A percentile compares a stretch with the other conserved stretches of the same genome.
Conservation (phyloP, 35 echinoderm and acorn worm species). For the Anneissia japonica region DNA sequence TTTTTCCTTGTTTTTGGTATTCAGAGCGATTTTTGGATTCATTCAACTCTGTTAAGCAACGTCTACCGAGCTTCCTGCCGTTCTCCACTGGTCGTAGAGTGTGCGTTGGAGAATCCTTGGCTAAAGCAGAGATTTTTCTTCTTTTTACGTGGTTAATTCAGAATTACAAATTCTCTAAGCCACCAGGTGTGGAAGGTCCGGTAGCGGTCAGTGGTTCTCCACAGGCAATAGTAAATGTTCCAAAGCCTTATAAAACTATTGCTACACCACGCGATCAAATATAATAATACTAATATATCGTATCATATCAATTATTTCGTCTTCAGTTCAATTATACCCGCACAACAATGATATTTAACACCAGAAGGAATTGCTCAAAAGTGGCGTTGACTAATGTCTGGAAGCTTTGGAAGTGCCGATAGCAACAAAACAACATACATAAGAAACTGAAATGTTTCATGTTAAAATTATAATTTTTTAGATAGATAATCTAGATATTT, state of each 20-base stretch:
- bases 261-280: neutral
- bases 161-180: slow-evolving; percentile 38
- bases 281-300: too few relatives aligned
- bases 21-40: slow-evolving; percentile 55
- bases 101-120: slow-evolving; percentile 57
- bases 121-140: slow-evolving; percentile 52
- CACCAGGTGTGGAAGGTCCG: neutral
- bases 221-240: neutral
- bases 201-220: neutral
- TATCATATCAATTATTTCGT: too few relatives aligned
- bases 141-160: slow-evolving; percentile 52
- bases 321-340: too few relatives aligned
- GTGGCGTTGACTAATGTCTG: too few relatives aligned
- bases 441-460: too few relatives aligned
- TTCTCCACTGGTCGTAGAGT: slow-evolving; percentile 48
- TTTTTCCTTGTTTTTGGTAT: neutral
- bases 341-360: too few relatives aligned
- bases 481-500: too few relatives aligned
- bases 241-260: neutral
- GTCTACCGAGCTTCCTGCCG: slow-evolving; percentile 37
- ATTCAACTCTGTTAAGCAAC: neutral
- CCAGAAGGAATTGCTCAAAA: too few relatives aligned
- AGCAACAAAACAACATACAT: too few relatives aligned
- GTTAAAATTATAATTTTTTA: too few relatives aligned
- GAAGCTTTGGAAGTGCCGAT: too few relatives aligned